Evolutionary conservation across 2,888 invertebrate genomes (phyloP), one percentile per base, ranked within the genome.

Genomic region (Eupithecia subumbrata): DNA sequence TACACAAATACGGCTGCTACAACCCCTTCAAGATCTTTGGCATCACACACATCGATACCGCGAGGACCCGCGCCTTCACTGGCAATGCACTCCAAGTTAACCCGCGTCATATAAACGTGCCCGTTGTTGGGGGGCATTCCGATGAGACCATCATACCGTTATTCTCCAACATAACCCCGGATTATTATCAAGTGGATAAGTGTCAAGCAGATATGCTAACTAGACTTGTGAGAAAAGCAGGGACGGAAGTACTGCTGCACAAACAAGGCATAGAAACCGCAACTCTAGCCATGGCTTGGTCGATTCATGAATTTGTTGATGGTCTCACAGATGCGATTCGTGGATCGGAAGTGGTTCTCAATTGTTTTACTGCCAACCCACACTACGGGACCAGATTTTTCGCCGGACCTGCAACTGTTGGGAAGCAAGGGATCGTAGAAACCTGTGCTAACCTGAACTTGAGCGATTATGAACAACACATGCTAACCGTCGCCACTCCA

Each of bases 101-200:
- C 74, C 86, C 90, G 16, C 69, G 78, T 16, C 78, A 83, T 34
- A 72, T 92, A 37, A 73, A 82, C 11, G 76, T 92, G 45, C 92
- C 92, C 18, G 90, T 92, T 0, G 88, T 92, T 22, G 91, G 92
- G 71, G 92, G 92, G 0, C 91, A 92, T 80, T 92, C 92, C 0
- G 90, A 90, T 22, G 85, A 90, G 2, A 91, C 92, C 3, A 87
- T 91, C 52, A 82, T 92, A 71, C 92, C 92, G 7, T 77, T 92
- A 40, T 92, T 91, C 83, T 92, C 92, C 2, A 89, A 88, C 81
- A 78, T 92, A 67, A 73, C 80, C 4, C 91, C 91, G 0, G 67
- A 76, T 2, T 80, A 80, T 56, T 84, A 83, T 60, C 56, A 34
- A 40, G 43, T 92, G 30, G 85, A 88, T 77, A 73, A 80, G 8